phyloP scores from a whole-genome alignment of 2,888 invertebrate species.

The Drosophila kambysellisi region DNA sequence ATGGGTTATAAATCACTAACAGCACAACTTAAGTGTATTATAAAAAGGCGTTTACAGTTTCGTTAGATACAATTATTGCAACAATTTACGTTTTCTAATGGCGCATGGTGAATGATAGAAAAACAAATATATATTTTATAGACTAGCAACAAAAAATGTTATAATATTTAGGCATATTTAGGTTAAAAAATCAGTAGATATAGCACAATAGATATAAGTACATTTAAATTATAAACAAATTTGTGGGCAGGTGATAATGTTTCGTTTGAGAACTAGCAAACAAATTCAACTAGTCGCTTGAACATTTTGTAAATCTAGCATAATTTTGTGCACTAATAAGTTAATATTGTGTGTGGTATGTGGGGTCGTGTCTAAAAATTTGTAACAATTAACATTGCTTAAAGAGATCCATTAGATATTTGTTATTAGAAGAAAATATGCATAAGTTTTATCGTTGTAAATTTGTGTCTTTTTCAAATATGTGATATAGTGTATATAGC shows the following conservation, averaged over 20 bases:
- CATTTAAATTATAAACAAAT: constrained; percentile 26
- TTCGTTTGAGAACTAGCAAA: constrained; percentile 15
- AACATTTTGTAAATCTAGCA: constrained; percentile 29
- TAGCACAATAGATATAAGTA: constrained; percentile 50
- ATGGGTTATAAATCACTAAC: constrained; percentile 62
- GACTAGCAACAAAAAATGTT: constrained; percentile 69
- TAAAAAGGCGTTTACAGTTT: constrained; percentile 67
- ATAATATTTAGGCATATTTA: constrained; percentile 46
- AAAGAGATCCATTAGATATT: constrained; percentile 68
- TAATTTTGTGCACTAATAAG: constrained; percentile 48
- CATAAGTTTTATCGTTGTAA: constrained; percentile 55
- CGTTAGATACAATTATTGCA: constrained; percentile 67
- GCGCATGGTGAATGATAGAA: constrained; percentile 56
- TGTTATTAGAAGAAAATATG: constrained; percentile 49
- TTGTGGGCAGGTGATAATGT: constrained; percentile 31
- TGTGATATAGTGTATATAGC: constrained; percentile 58
- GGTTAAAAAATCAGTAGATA: constrained; percentile 33
- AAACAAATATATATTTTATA: constrained; percentile 38
- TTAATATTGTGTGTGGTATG: constrained; percentile 30
- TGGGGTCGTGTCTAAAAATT: constrained; percentile 46
- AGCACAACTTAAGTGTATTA: constrained; percentile 66
- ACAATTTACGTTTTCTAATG: constrained; percentile 67
- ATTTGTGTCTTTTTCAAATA: constrained; percentile 50
- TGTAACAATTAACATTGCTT: constrained; percentile 72
- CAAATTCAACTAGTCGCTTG: constrained; percentile 32